A percentile compares a stretch with the other conserved stretches of the same genome.
phyloP scores from a whole-genome alignment of 2,888 invertebrate genomes.

The Ceramica pisi region DNA sequence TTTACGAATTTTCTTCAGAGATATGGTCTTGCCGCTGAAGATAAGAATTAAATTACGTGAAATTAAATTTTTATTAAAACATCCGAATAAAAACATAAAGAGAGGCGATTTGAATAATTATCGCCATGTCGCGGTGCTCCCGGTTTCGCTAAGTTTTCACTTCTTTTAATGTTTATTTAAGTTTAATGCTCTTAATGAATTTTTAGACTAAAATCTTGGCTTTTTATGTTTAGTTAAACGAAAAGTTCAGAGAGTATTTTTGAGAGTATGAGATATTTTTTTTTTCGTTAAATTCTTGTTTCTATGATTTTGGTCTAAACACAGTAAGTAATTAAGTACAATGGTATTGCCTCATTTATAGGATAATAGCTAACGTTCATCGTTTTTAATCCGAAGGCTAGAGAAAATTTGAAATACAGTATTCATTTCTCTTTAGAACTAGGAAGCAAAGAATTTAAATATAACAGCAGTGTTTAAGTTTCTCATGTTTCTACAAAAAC shows the following conservation, averaged over 20 bases:
- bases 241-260: neutral
- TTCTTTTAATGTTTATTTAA: constrained; percentile 66
- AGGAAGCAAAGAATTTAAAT: neutral
- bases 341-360: neutral
- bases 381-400: neutral
- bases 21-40: constrained; percentile 88
- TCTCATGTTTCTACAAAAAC: neutral
- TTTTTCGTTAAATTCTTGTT: neutral
- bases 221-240: constrained; percentile 17
- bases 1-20: constrained; percentile 89
- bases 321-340: neutral
- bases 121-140: constrained; percentile 66
- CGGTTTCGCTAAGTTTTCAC: constrained; percentile 74
- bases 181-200: constrained; percentile 57
- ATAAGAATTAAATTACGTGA: constrained; percentile 89
- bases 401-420: neutral
- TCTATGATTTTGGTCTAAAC: neutral
- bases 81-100: constrained; percentile 85
- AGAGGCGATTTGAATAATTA: constrained; percentile 87
- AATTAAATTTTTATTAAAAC: constrained; percentile 88
- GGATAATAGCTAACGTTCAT: neutral
- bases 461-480: neutral
- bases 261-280: neutral
- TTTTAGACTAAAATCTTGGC: constrained; percentile 26
- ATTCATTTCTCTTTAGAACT: neutral